A percentile compares a stretch with the other conserved stretches of the same genome.
Evolutionary conservation across 2,888 invertebrate species (phyloP).

Genomic region (Liodrosophila aerea): DNA sequence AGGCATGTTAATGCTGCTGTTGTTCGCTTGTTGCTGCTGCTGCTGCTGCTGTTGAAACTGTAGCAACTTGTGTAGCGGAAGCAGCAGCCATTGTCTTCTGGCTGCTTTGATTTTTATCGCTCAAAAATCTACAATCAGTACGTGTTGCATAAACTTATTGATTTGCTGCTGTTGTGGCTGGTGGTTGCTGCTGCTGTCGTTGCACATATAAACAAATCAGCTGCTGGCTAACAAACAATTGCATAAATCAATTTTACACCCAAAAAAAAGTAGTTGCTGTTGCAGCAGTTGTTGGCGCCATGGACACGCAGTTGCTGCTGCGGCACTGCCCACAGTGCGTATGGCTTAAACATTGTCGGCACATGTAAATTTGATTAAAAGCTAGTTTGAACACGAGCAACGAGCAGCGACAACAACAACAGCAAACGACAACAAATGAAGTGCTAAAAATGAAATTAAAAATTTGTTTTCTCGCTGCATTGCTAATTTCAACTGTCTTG

Average conservation of each 20-base stretch:
- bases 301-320: constrained; percentile 10
- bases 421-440: constrained; percentile 48
- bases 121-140: constrained; percentile 58
- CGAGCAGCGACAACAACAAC: constrained; percentile 25
- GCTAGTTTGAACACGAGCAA: constrained; percentile 61
- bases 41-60: constrained; percentile 23
- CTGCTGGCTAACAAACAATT: constrained; percentile 70
- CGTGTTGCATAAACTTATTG: constrained; percentile 74
- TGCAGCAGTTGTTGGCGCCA: constrained; percentile 15
- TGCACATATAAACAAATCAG: constrained; percentile 73
- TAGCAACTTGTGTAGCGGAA: constrained; percentile 68
- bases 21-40: no score
- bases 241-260: constrained; percentile 75
- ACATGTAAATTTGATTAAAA: constrained; percentile 74
- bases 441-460: constrained; percentile 55
- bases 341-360: constrained; percentile 51
- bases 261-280: constrained; percentile 16
- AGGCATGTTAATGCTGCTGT: no score
- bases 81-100: constrained; percentile 59
- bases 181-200: constrained; percentile 45
- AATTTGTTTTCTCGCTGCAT: constrained; percentile 17
- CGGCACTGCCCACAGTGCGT: constrained; percentile 67
- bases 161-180: constrained; percentile 48
- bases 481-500: constrained; percentile 65
- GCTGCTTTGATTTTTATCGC: constrained; percentile 58